Percentiles rank a stretch among this genome's conserved stretches.
Conservation (phyloP, 2,113 vertebrate species). For the Falco punctatus region DNA sequence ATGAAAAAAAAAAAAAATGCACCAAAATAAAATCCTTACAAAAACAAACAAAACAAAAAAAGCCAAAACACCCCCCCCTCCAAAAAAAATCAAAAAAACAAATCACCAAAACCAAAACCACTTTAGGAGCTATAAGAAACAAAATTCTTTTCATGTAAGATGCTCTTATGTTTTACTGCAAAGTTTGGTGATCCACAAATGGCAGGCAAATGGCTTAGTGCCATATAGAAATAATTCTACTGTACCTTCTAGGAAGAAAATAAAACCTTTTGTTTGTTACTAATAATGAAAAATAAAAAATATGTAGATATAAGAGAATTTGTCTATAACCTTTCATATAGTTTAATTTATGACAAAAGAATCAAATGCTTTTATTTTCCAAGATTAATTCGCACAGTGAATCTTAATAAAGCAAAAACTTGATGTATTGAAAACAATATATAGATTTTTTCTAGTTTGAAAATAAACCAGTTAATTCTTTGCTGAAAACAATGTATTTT, state of each 20-base stretch:
- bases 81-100: no score
- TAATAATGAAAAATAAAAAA: background rate
- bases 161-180: background rate
- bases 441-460: background rate
- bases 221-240: background rate
- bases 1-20: background rate
- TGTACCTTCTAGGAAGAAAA: background rate
- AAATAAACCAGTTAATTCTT: background rate
- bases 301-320: background rate
- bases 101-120: no score
- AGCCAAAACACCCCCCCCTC: no score
- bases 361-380: background rate
- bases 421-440: background rate
- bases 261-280: background rate
- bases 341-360: background rate
- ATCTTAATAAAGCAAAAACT: background rate
- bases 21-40: accelerated
- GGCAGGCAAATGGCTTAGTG: background rate
- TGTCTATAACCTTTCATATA: background rate
- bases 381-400: background rate
- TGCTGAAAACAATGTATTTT: background rate
- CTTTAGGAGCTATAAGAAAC: background rate
- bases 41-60: background rate
- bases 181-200: background rate
- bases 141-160: background rate